Evolutionary conservation across 1,140 invertebrate genomes (phyloP), one percentile per base, ranked within the genome.

Genomic region (Neoseiulus cucumeris): DNA sequence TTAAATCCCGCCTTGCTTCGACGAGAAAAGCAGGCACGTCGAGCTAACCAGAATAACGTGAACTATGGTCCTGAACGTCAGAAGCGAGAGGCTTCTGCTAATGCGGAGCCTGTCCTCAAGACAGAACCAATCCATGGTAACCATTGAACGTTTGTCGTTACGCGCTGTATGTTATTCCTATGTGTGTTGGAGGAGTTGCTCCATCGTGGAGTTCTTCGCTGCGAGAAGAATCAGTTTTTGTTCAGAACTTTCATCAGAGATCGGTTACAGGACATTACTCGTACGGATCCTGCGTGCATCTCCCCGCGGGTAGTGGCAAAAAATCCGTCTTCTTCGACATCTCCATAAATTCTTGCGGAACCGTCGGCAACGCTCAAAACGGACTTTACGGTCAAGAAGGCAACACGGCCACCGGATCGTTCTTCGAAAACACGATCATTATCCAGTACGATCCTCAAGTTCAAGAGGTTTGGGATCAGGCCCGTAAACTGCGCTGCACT

Each of bases 381-480:
- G 87, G 88, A 59, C 79, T 88, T 0, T 87, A 87, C 70, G 85
- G 85, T 14, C 67, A 67, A 28, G 72, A 68, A n/a, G 71, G 39
- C 85, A 87, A 72, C 85, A 87, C 1, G 82, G 88, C 88, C 0
- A 88, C 87, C 4, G 90, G 90, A 0, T 91, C 88, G 0, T 93
- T 87, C 75, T 92, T 93, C 70, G 91, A 94, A 77, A 94, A 94
- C 71, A 92, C 90, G 64, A 89, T 94, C 68, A 87, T 93, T 17
- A 84, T 93, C 68, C 89, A 93, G 74, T 94, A 93, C 71, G 90
- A 94, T 76, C 87, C 89, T 12, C 85, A 92, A 78, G 89, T 94
- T 0, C 90, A 94, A 77, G 91, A 94, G 77, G 89, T 93, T 1
- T 93, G 90, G 90, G 91, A 94, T 79, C 89, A 93, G 75, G 91